Percentiles rank a stretch among this genome's conserved stretches.
phyloP scores from a whole-genome alignment of 1,140 invertebrate genomes.

The Ceratosolen fusciceps region DNA sequence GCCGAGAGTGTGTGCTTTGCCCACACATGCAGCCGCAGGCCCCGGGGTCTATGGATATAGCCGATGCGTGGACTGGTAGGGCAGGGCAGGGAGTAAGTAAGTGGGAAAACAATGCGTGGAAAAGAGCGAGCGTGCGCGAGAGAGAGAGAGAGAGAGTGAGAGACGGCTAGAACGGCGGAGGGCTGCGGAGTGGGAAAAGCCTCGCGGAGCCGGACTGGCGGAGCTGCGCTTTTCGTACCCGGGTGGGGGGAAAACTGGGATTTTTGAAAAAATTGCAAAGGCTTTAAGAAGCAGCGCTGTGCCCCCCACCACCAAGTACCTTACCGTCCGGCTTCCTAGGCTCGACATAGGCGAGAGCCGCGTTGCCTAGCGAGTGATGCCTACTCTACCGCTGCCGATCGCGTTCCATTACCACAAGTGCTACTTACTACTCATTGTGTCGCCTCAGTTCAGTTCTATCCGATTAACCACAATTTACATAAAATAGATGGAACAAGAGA shows the following conservation, averaged over 20 bases:
- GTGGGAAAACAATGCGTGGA: constrained; percentile 47
- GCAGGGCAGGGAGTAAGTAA: not conserved
- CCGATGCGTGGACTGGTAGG: no score
- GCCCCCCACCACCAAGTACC: constrained; percentile 67
- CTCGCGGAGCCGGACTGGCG: constrained; percentile 19
- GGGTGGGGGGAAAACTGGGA: constrained; percentile 57
- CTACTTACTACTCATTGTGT: not conserved
- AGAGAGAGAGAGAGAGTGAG: no score
- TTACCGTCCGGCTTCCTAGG: constrained; percentile 60
- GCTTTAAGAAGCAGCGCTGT: constrained; percentile 69
- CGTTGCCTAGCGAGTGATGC: constrained; percentile 45
- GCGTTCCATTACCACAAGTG: not conserved
- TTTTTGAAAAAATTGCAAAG: constrained; percentile 71
- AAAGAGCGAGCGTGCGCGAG: constrained; percentile 46
- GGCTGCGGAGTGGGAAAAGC: constrained; percentile 49
- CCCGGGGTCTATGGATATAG: no score
- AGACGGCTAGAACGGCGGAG: constrained; percentile 38
- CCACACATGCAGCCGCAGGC: not conserved
- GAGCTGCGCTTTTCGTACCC: constrained; percentile 42
- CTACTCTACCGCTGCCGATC: no score
- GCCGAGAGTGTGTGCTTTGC: constrained; percentile 20
- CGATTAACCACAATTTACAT: no score
- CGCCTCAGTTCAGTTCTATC: no score
- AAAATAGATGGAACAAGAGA: no score
- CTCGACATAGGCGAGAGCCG: constrained; percentile 63